phyloP scores from a whole-genome alignment of 2,797 vertebrate species.

The Gallinago nigripennis region DNA sequence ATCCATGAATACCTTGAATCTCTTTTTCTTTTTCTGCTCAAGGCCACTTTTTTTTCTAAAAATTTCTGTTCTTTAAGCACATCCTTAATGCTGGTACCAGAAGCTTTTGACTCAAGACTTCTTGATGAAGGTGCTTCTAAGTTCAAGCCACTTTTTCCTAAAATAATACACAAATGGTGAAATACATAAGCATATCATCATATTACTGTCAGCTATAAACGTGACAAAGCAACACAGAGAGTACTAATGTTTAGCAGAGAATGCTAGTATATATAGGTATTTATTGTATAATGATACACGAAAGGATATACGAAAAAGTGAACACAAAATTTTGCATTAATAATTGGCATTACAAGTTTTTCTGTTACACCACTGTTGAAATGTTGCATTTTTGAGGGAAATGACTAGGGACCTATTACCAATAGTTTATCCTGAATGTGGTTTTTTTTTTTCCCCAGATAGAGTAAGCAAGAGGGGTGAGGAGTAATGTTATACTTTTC shows the following conservation, averaged over 20 bases:
- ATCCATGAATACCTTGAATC: conserved; percentile 82
- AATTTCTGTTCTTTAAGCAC: conserved; percentile 94
- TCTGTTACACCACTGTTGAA: background rate
- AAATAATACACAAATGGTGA: background rate
- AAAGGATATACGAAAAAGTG: background rate
- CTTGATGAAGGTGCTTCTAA: conserved; percentile 68
- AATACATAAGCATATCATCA: background rate
- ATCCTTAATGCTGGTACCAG: conserved; percentile 87
- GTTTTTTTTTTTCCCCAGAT: background rate
- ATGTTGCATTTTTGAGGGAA: background rate
- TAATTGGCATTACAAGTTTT: background rate
- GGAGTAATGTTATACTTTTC: background rate
- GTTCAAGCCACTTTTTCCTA: conserved; percentile 72
- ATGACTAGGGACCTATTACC: background rate
- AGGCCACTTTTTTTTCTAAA: conserved; percentile 96
- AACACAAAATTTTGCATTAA: background rate
- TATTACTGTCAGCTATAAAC: background rate
- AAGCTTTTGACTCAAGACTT: conserved; percentile 66
- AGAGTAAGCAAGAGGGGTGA: fast-evolving
- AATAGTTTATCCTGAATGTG: background rate
- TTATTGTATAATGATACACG: background rate
- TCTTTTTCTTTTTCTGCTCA: conserved; percentile 91
- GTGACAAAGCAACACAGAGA: background rate
- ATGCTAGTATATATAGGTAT: background rate
- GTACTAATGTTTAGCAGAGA: background rate